Base-by-base conservation (phyloP, 2,113 vertebrate species). In the Mohoua ochrocephala region DNA sequence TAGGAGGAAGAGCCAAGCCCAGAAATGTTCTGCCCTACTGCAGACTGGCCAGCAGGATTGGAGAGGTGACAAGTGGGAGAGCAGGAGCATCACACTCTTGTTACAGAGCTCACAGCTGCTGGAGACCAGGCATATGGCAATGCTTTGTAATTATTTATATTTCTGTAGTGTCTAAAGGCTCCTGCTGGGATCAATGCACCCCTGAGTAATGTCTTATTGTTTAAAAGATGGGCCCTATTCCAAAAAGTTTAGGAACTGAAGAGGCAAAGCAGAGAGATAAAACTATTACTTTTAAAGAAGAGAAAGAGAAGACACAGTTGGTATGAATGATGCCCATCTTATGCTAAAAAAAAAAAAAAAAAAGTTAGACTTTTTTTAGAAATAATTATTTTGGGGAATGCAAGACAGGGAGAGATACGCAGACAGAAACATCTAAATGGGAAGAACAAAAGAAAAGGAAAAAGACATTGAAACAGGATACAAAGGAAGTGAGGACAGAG, bases 81-180 rank as follows among this genome's bases (percentile, higher is more conserved):
- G 13, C 9, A 61, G 57, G 19, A 45, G 15, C 39, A 52, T n/a
- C 63, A 70, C 0, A 2, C 11, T 67, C 53, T 30, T 44, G 11
- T 56, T 80, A 37, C 6, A 47, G 45, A 90, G 39, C 10, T 92
- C 30, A 23, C 63, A 93, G 45, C 10, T 85, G 33, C 45, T 76
- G 28, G 23, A 76, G 8, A 77, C 67, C 19, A 67, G 45, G 39
- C 50, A 86, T 30, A 35, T 69, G 87, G 35, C 54, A 74, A 28
- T 39, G 17, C 59, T 94, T 86, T 86, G 71, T 44, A 80, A 80
- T 95, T 91, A 69, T 90, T 90, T 95, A 15, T 90, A 39, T 90
- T 86, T 91, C 33, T 59, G 86, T 27, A 59, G 15, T 31, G 24
- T 37, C 35, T 73, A 83, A 82, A 87, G 42, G 42, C 59, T 80